Percentiles rank a stretch among this genome's conserved stretches.
These are phyloP conservation scores for Sacculina carcini DNA, from an alignment of 2,888 invertebrate genomes.

Conservation along the genomic window DNA sequence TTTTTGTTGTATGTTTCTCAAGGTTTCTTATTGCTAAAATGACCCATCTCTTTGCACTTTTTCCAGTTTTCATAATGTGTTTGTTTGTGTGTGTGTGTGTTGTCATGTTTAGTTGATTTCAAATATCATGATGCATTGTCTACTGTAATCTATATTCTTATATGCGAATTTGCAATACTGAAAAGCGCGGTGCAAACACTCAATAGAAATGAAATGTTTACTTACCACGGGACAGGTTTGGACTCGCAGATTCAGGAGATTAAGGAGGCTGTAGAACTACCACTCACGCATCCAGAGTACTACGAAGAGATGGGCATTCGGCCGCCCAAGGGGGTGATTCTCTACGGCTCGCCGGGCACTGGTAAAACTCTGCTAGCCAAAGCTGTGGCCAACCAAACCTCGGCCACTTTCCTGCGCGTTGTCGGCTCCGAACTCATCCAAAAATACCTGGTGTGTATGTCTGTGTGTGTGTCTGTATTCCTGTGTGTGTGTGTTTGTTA, in stretches of 20 bases:
- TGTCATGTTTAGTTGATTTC: not conserved
- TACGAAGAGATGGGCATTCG: constrained; percentile 99
- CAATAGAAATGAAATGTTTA: too few relatives aligned
- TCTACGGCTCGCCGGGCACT: constrained; percentile 93
- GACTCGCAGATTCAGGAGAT: constrained; percentile 95
- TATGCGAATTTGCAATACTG: too few relatives aligned
- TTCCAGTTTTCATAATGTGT: constrained; percentile 1
- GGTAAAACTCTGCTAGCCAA: constrained; percentile 94
- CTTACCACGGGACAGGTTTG: constrained; percentile 33
- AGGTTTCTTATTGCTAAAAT: not conserved
- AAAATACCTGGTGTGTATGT: constrained; percentile 63
- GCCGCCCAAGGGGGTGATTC: constrained; percentile 94
- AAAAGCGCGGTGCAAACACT: too few relatives aligned
- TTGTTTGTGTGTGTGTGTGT: not conserved
- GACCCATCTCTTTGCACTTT: not conserved
- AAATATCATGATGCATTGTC: too few relatives aligned
- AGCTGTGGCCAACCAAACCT: constrained; percentile 98
- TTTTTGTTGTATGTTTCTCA: not conserved
- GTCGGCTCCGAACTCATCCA: constrained; percentile 99
- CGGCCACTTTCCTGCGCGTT: constrained; percentile 90
- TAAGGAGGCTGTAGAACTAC: constrained; percentile 93
- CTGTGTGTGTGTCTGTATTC: too few relatives aligned
- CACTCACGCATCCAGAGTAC: constrained; percentile 95
- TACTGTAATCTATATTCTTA: too few relatives aligned
- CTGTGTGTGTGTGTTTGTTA: too few relatives aligned